Percentiles rank a stretch among this genome's conserved stretches.
These are phyloP conservation scores for Bos javanicus DNA, from an alignment of 2,113 vertebrate species.

Conservation along the genomic window DNA sequence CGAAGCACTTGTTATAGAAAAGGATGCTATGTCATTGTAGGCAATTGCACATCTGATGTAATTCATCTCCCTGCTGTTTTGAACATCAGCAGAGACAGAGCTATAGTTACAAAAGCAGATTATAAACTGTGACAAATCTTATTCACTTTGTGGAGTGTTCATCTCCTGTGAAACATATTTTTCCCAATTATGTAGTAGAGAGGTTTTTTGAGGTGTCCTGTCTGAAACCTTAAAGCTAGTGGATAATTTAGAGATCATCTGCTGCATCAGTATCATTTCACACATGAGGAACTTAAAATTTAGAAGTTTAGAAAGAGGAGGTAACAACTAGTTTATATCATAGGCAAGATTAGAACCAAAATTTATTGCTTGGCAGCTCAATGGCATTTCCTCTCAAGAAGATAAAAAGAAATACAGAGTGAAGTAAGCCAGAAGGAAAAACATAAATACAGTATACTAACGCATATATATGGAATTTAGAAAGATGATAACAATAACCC, in stretches of 20 bases:
- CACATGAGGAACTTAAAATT: background rate
- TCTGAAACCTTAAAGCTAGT: background rate
- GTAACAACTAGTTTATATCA: background rate
- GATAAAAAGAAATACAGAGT: background rate
- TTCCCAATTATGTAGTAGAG: background rate
- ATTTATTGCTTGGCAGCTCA: background rate
- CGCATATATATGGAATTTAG: too few relatives aligned
- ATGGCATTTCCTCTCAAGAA: background rate
- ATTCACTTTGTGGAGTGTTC: constrained; percentile 52
- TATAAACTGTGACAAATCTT: constrained; percentile 63
- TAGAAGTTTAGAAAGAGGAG: background rate
- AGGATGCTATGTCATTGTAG: background rate
- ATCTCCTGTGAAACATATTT: constrained; percentile 45
- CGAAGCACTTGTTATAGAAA: background rate
- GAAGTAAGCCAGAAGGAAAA: too few relatives aligned
- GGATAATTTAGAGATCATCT: background rate
- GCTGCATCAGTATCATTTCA: background rate
- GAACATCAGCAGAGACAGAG: constrained; percentile 17
- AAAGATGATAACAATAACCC: too few relatives aligned
- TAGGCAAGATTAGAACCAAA: background rate
- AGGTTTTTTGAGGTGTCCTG: background rate
- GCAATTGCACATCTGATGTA: constrained; percentile 1
- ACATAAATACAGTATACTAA: too few relatives aligned
- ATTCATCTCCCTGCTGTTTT: constrained; percentile 12
- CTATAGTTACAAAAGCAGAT: background rate